Percentiles rank a stretch among this genome's conserved stretches.
phyloP scores from a whole-genome alignment of 2,888 invertebrate genomes.

The Opisthograptis luteolata region DNA sequence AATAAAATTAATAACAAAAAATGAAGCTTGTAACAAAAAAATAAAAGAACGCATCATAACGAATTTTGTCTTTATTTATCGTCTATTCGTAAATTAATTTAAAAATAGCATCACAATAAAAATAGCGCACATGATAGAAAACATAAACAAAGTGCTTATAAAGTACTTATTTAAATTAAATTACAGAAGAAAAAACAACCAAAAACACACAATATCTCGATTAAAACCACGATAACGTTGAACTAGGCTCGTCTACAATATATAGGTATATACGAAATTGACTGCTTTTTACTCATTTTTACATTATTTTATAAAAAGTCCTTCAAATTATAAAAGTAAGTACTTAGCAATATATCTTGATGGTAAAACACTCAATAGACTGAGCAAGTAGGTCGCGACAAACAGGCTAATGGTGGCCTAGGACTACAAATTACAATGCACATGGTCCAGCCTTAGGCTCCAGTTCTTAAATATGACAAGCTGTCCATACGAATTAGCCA shows the following conservation, averaged over 20 bases:
- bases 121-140: conserved; percentile 63
- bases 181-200: conserved; percentile 46
- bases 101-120: conserved; percentile 79
- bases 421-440: no score
- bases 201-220: conserved; percentile 22
- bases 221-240: not conserved
- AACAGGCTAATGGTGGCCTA: no score
- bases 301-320: no score
- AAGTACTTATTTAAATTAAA: conserved; percentile 50
- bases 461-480: no score
- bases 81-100: conserved; percentile 76
- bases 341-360: no score
- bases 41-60: conserved; percentile 64
- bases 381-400: no score
- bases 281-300: no score
- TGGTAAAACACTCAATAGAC: no score
- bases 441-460: no score
- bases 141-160: conserved; percentile 56
- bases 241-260: conserved; percentile 24
- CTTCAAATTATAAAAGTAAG: no score
- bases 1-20: conserved; percentile 13
- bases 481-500: no score
- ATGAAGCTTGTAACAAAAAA: conserved; percentile 46
- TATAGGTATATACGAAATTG: conserved; percentile 36
- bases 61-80: conserved; percentile 77